Base-by-base conservation (phyloP, 2,113 vertebrate species). In the Stictonetta naevosa region DNA sequence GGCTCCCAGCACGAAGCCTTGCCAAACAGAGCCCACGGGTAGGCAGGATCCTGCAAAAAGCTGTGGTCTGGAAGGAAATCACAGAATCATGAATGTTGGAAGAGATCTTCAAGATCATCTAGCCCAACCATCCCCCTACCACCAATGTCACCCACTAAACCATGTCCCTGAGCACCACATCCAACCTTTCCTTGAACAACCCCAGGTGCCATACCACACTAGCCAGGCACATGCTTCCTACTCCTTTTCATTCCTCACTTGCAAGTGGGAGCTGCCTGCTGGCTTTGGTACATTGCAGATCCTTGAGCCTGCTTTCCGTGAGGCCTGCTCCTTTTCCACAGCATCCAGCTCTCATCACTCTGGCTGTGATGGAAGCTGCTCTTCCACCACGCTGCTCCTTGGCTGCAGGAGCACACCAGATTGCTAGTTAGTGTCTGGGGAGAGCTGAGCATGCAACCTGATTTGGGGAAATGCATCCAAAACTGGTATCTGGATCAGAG, bases 121-220 rank as follows among this genome's bases (percentile, higher is more conserved):
- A 10, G 46, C 22, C 46, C 46, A 48, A 48, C 46, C 10, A 48
- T 48, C 20, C 46, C 20, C 46, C 20, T 48, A 22, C 20, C 46
- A 48, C 46, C 20, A 48, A 22, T 3, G 46, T 11, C 46, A 22
- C 20, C 46, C 46, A 22, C 46, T 48, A 48, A 48, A 48, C 46
- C 46, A 22, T 48, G 10, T 48, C 46, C 46, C 46, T 48, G 11
- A 48, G 46, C 46, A 48, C 46, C 46, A 48, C 46, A 4, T 22
- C 46, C 46, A 48, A 10, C 46, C 46, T 48, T 48, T 48, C 46
- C 20, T 22, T 48, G 20, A 21, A 48, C 46, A 22, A 20, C 46
- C 46, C 46, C 20, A 48, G 20, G 46, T 8, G 11, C 6, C 0
- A 0, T 21, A 11, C 26, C 5, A 0, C 59, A 2, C 67, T 34